Conservation (phyloP, 2,113 vertebrate species). For the Camelus bactrianus region DNA sequence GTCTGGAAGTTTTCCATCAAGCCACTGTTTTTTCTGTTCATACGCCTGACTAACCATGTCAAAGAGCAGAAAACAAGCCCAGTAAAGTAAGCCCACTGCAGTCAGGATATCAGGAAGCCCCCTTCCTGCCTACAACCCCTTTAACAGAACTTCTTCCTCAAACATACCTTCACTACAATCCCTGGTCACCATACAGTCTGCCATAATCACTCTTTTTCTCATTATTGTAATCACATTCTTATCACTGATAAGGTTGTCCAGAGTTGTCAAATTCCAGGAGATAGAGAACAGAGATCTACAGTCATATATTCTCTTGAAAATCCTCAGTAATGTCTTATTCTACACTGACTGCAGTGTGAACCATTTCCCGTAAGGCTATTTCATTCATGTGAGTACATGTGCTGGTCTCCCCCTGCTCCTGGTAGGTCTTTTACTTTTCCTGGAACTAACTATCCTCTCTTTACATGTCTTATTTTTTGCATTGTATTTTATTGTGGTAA, state of each 20-base stretch:
- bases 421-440: background rate
- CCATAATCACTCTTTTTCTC: background rate
- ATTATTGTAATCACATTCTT: no score
- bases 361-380: background rate
- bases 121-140: background rate
- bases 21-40: background rate
- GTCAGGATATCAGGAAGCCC: fast-evolving
- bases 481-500: background rate
- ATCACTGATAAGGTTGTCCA: background rate
- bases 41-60: background rate
- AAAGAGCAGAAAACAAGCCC: background rate
- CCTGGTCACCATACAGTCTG: background rate
- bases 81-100: background rate
- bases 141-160: background rate
- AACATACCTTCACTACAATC: background rate
- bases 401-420: background rate
- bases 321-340: background rate
- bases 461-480: background rate
- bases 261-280: background rate
- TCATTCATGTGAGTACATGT: background rate
- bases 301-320: background rate
- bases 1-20: background rate
- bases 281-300: background rate
- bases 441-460: background rate
- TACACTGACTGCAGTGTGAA: background rate